Conservation (phyloP, 2,888 invertebrate species). For the Sclerodermus sp. region DNA sequence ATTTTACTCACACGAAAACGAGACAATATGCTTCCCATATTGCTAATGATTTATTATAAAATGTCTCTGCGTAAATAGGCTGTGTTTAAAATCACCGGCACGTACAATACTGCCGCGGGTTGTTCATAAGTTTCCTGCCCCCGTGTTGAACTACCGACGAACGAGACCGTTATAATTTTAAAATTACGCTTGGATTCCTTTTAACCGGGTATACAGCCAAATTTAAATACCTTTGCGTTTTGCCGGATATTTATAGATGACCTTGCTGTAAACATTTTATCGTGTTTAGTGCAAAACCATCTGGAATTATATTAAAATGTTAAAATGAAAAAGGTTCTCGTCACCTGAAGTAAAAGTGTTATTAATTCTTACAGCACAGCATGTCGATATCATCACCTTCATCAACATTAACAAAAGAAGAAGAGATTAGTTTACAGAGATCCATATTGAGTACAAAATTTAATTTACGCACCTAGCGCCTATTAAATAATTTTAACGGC, state of each 20-base stretch:
- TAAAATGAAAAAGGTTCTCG: no score
- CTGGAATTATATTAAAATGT: no score
- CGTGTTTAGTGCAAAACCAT: no score
- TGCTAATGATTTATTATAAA: constrained; percentile 3
- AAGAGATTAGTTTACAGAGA: no score
- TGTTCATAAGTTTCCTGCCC: constrained; percentile 11
- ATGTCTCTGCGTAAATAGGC: neutral
- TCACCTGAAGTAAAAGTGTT: no score
- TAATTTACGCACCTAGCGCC: no score
- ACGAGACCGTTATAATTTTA: constrained; percentile 10
- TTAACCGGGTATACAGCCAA: constrained; percentile 28
- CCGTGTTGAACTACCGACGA: constrained; percentile 7
- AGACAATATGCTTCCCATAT: constrained; percentile 48
- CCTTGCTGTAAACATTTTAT: constrained; percentile 15
- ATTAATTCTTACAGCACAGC: no score
- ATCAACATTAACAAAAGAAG: no score
- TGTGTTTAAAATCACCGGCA: neutral
- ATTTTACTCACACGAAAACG: constrained; percentile 46
- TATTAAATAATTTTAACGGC: no score
- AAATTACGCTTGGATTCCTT: constrained; percentile 10
- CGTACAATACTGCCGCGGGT: neutral
- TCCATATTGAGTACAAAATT: no score
- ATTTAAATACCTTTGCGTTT: constrained; percentile 38
- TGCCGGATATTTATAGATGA: constrained; percentile 32
- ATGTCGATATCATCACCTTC: no score